A percentile compares a stretch with the other conserved stretches of the same genome.
Conservation (phyloP, 64 coral and sea anemone species). For the Hydrozoanthus tunicans region DNA sequence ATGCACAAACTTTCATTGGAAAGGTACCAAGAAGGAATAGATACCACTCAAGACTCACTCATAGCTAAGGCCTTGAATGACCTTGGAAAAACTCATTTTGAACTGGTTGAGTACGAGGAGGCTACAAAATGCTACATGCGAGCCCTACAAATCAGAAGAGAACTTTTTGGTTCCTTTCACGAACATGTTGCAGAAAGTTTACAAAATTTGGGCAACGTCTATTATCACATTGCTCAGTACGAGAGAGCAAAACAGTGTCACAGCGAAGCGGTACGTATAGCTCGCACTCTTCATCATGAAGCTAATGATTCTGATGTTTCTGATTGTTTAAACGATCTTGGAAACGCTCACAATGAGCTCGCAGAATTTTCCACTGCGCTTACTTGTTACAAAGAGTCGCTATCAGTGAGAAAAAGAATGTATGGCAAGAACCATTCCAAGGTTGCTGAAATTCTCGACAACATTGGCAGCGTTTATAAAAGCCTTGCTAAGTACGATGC, state of each 20-base stretch:
- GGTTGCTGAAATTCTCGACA: constrained; percentile 39
- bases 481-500: constrained; percentile 43
- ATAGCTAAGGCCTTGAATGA: constrained; percentile 14
- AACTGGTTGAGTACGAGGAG: constrained; percentile 7
- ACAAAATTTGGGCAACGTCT: constrained; percentile 27
- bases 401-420: constrained; percentile 8
- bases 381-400: constrained; percentile 39
- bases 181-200: constrained; percentile 37
- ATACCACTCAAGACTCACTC: not conserved
- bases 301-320: not conserved
- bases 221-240: constrained; percentile 27
- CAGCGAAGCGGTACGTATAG: constrained; percentile 19
- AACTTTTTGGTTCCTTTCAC: constrained; percentile 19
- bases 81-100: constrained; percentile 29
- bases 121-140: constrained; percentile 12
- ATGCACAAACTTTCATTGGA: not conserved
- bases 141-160: not conserved
- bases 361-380: constrained; percentile 29
- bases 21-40: not conserved
- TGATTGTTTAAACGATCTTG: constrained; percentile 48
- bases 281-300: constrained; percentile 13
- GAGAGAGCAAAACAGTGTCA: constrained; percentile 26
- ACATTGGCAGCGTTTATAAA: constrained; percentile 53
- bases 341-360: constrained; percentile 34
- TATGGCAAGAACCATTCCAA: constrained; percentile 38